Conservation (phyloP, 2,797 vertebrate species). For the Typhlichthys subterraneus region DNA sequence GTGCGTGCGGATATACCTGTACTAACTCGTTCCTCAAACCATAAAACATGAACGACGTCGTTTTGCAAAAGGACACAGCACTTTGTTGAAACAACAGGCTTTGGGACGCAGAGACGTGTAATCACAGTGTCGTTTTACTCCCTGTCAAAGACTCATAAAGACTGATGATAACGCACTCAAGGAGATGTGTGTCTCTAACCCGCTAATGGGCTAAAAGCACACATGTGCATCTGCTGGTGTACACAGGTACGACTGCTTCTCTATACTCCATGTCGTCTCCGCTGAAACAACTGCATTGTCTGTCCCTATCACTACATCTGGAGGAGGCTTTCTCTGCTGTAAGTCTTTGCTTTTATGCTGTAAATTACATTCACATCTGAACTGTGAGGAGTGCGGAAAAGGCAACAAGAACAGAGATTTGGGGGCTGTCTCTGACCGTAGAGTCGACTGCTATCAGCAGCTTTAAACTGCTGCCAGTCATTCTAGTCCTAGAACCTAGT, state of each 20-base stretch:
- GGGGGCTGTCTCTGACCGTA: slow-evolving; percentile 24
- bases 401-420: slow-evolving; percentile 25
- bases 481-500: background rate
- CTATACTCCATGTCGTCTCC: slow-evolving; percentile 21
- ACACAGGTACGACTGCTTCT: slow-evolving; percentile 12
- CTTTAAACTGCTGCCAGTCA: background rate
- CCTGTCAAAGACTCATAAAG: slow-evolving; percentile 72
- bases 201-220: background rate
- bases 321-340: slow-evolving; percentile 22
- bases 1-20: slow-evolving; percentile 29
- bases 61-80: slow-evolving; percentile 30
- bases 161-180: slow-evolving; percentile 61
- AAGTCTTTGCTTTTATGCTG: slow-evolving; percentile 54
- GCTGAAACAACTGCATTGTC: slow-evolving; percentile 70
- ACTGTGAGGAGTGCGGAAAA: slow-evolving; percentile 34
- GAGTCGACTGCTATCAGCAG: background rate
- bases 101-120: slow-evolving; percentile 57
- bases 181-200: slow-evolving; percentile 40
- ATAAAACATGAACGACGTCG: slow-evolving; percentile 52
- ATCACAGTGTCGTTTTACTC: slow-evolving; percentile 63
- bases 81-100: slow-evolving; percentile 45
- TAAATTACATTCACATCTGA: slow-evolving; percentile 63
- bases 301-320: slow-evolving; percentile 72
- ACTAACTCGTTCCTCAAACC: slow-evolving; percentile 55
- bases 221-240: slow-evolving; percentile 14